phyloP scores from a whole-genome alignment of 2,113 vertebrate genomes.

The Aleadryas rufinucha region DNA sequence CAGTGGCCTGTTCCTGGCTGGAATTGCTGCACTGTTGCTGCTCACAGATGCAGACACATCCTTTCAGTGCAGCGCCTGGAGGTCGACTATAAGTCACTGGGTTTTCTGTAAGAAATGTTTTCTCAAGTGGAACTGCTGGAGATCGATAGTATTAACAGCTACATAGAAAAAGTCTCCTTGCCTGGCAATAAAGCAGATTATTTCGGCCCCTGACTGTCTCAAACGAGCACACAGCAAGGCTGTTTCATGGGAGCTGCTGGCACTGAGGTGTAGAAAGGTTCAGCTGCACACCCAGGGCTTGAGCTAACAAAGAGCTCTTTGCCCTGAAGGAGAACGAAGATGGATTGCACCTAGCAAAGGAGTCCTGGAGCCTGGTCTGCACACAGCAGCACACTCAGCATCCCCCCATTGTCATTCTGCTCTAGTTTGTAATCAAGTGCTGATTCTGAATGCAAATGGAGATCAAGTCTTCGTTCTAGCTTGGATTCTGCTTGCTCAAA shows the following conservation, averaged over 20 bases:
- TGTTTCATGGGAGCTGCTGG: neutral
- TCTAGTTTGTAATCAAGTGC: neutral
- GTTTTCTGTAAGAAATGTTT: neutral
- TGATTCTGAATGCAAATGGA: constrained; percentile 3
- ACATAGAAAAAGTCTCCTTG: neutral
- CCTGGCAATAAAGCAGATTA: neutral
- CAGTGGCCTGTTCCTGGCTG: neutral
- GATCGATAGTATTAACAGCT: neutral
- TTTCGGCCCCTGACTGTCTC: neutral
- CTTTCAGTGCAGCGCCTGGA: neutral
- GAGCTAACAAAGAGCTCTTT: neutral
- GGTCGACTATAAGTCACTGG: neutral
- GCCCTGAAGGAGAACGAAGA: neutral
- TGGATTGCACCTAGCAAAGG: neutral
- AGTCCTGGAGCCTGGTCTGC: neutral
- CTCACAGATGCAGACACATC: neutral
- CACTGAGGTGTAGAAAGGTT: neutral
- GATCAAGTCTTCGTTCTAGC: neutral
- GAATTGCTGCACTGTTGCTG: neutral
- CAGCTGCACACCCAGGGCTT: neutral
- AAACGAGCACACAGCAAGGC: neutral
- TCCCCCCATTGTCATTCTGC: neutral
- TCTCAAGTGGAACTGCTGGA: neutral
- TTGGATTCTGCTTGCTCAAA: neutral
- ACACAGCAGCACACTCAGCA: neutral